phyloP scores from a whole-genome alignment of 2,113 vertebrate genomes.

The Coregonus clupeaformis region DNA sequence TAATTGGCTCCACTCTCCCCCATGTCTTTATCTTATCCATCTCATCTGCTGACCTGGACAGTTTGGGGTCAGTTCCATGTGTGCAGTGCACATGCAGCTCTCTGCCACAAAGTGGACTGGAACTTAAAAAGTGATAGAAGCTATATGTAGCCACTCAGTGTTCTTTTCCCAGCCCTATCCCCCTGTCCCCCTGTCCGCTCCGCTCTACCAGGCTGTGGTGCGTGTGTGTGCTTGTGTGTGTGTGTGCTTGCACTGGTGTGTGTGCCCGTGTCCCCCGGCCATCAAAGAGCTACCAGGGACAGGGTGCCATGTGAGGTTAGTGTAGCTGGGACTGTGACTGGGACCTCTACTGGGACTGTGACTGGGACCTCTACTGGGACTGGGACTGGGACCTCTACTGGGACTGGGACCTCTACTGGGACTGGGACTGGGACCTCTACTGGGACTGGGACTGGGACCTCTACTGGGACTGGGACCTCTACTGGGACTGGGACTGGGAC shows the following conservation, averaged over 20 bases:
- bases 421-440: too few relatives aligned
- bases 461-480: too few relatives aligned
- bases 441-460: too few relatives aligned
- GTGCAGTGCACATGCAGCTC: slow-evolving; percentile 41
- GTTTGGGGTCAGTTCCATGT: slow-evolving; percentile 41
- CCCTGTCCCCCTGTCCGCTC: background rate
- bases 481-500: too few relatives aligned
- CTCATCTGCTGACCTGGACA: slow-evolving; percentile 40
- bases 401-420: too few relatives aligned
- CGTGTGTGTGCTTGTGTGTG: too few relatives aligned
- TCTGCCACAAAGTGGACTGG: background rate
- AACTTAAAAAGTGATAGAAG: slow-evolving; percentile 47
- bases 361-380: too few relatives aligned
- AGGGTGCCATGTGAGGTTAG: slow-evolving; percentile 41
- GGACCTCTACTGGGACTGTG: too few relatives aligned
- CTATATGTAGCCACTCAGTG: slow-evolving; percentile 47
- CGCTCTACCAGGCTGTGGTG: background rate
- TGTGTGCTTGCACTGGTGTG: background rate
- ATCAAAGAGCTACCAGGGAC: slow-evolving; percentile 29
- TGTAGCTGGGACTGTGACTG: slow-evolving; percentile 30
- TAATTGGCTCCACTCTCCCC: background rate
- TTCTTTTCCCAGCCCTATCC: slow-evolving; percentile 42
- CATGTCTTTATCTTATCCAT: background rate
- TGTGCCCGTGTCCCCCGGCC: slow-evolving; percentile 19
- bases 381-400: too few relatives aligned